Percentiles rank a stretch among this genome's conserved stretches.
Evolutionary conservation across 2,797 vertebrate genomes (phyloP).

Genomic region (Petrocephalus sullivani): DNA sequence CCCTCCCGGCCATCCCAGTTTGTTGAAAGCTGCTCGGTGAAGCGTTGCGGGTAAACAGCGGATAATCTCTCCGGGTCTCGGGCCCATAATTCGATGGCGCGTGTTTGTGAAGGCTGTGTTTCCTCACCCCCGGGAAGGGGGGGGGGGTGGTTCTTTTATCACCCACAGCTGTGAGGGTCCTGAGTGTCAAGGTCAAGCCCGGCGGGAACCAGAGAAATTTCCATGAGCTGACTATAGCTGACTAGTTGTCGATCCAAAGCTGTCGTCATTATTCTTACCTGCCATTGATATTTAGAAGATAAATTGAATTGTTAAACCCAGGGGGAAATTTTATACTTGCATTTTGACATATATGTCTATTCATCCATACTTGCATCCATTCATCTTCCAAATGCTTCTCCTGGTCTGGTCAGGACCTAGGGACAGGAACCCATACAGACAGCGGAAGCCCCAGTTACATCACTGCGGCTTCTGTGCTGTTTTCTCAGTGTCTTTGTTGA

Average conservation of each 20-base stretch:
- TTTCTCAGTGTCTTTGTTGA: neutral
- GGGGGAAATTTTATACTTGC: neutral
- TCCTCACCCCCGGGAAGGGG: neutral
- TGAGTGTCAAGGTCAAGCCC: neutral
- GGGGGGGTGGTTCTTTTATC: neutral
- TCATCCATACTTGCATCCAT: neutral
- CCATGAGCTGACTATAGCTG: neutral
- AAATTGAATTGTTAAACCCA: neutral
- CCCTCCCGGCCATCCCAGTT: neutral
- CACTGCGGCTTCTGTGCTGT: neutral
- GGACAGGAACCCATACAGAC: neutral
- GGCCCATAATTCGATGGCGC: neutral
- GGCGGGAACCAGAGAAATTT: neutral
- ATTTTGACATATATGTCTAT: neutral
- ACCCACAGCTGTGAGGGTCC: neutral
- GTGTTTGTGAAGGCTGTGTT: neutral
- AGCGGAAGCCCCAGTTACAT: neutral
- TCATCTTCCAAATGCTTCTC: neutral
- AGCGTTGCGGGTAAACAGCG: neutral
- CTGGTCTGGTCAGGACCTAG: neutral
- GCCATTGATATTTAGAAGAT: neutral
- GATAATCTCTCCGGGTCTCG: neutral
- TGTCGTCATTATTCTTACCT: neutral
- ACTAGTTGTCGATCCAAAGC: neutral
- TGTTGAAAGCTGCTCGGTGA: neutral